Conservation (phyloP, 1,140 invertebrate species). For the Portunus trituberculatus region DNA sequence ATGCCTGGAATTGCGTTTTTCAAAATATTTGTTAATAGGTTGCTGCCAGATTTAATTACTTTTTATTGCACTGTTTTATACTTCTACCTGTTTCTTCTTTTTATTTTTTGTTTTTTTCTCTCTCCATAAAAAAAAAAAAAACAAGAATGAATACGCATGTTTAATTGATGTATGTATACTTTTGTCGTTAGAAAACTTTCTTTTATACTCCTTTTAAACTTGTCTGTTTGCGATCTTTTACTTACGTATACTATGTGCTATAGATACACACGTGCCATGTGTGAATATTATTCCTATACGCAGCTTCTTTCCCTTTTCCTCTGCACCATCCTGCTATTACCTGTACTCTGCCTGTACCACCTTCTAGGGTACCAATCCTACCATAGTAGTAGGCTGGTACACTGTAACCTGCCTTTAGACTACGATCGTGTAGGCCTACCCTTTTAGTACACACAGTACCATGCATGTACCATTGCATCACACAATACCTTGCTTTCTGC, state of each 20-base stretch:
- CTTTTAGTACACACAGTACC: too few species aligned
- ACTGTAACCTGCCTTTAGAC: too few species aligned
- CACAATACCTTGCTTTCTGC: too few species aligned
- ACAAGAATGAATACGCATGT: not conserved
- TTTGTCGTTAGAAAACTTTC: not conserved
- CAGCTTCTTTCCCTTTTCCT: not conserved
- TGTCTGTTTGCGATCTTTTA: not conserved
- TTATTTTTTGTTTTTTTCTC: not conserved
- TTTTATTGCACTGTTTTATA: not conserved
- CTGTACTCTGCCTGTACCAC: too few species aligned
- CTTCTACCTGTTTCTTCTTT: not conserved
- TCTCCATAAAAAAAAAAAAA: not conserved
- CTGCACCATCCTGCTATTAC: too few species aligned
- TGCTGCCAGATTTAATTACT: not conserved
- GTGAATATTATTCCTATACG: not conserved
- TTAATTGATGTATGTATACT: not conserved
- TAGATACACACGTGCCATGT: not conserved
- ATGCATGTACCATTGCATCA: too few species aligned
- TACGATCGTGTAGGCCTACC: too few species aligned
- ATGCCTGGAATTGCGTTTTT: not conserved
- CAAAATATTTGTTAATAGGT: not conserved
- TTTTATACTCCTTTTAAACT: not conserved
- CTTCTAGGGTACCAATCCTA: too few species aligned
- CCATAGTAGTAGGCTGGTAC: too few species aligned
- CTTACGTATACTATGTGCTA: not conserved